Evolutionary conservation across 2,113 vertebrate species (phyloP).

Genomic region (Geococcyx californianus): DNA sequence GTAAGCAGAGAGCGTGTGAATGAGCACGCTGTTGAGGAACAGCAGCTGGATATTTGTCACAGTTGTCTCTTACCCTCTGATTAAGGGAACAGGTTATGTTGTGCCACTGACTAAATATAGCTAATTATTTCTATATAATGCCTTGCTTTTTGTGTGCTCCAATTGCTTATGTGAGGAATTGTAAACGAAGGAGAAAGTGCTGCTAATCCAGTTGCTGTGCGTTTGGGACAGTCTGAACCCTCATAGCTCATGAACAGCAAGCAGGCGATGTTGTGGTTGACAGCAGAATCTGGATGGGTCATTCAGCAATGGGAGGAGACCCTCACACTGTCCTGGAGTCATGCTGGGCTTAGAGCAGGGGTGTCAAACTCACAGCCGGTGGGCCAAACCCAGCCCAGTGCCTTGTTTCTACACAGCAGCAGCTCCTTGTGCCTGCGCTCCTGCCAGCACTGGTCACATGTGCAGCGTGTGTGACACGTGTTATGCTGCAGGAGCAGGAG

Average conservation of each 20-base stretch:
- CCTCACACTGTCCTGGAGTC: accelerated
- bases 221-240: accelerated
- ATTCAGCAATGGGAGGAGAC: background rate
- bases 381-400: too few species aligned
- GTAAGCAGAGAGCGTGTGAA: background rate
- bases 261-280: background rate
- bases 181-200: background rate
- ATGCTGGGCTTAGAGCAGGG: too few species aligned
- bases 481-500: too few species aligned
- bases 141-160: background rate
- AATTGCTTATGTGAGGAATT: background rate
- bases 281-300: background rate
- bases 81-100: background rate
- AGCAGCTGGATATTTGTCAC: conserved; percentile 6
- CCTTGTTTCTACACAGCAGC: too few species aligned
- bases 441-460: too few species aligned
- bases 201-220: accelerated
- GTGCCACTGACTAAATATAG: conserved; percentile 2
- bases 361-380: too few species aligned
- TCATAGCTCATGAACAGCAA: background rate
- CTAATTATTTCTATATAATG: background rate
- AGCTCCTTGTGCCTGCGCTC: too few species aligned
- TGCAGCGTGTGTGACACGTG: too few species aligned
- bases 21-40: background rate
- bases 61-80: background rate